A percentile compares a stretch with the other conserved stretches of the same genome.
These are phyloP conservation scores for Ancistrus triradiatus DNA, from an alignment of 2,113 vertebrate genomes.

Conservation along the genomic window DNA sequence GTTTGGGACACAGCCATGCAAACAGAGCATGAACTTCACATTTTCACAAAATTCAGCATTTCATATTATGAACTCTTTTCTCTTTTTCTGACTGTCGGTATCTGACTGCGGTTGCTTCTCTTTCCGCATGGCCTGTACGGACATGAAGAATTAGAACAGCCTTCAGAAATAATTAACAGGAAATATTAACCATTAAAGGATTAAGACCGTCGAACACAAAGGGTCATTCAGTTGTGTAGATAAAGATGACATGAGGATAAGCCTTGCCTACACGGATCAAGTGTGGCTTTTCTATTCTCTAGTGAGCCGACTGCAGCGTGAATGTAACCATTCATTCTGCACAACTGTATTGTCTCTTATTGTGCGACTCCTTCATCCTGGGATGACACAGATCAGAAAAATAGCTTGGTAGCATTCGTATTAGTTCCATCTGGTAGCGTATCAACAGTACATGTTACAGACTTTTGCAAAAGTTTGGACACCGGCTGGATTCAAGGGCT, in stretches of 20 bases:
- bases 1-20: no score
- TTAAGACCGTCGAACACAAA: constrained; percentile 31
- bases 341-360: not conserved
- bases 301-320: not conserved
- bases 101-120: no score
- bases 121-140: constrained; percentile 9
- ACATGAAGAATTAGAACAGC: constrained; percentile 26
- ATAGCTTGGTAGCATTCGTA: no score
- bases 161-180: constrained; percentile 42
- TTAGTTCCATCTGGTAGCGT: no score
- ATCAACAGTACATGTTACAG: no score
- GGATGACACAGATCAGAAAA: no score
- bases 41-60: constrained; percentile 2
- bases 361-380: not conserved
- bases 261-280: constrained; percentile 5
- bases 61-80: no score
- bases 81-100: no score
- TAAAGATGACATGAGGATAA: constrained; percentile 31
- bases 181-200: constrained; percentile 44
- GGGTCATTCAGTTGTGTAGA: constrained; percentile 34
- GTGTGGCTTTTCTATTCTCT: not conserved
- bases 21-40: not conserved
- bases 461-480: no score
- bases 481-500: no score
- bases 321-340: constrained; percentile 28